phyloP scores from a whole-genome alignment of 2,113 vertebrate genomes.

The Vicugna pacos region DNA sequence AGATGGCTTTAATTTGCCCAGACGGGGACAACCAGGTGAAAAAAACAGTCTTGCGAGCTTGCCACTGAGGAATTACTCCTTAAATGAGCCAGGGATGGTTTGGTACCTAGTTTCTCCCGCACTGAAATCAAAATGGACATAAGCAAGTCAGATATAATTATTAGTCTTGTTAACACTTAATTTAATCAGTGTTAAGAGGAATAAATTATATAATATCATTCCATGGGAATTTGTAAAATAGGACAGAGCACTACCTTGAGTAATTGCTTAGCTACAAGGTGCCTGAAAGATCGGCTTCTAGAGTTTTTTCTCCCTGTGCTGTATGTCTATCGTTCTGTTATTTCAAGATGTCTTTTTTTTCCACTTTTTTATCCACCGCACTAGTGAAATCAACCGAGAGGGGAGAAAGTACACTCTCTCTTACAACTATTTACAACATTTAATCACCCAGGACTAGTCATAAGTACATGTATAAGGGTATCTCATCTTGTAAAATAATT shows the following conservation, averaged over 20 bases:
- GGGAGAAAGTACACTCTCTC: constrained; percentile 62
- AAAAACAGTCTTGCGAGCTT: neutral
- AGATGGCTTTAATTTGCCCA: neutral
- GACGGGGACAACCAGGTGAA: neutral
- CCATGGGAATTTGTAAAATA: neutral
- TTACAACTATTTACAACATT: constrained; percentile 77
- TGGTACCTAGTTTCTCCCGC: neutral
- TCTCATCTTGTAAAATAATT: constrained; percentile 75
- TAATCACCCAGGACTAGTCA: constrained; percentile 71
- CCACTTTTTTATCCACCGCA: constrained; percentile 76
- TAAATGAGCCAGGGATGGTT: neutral
- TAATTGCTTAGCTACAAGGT: neutral
- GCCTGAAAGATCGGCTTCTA: neutral
- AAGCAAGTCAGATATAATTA: neutral
- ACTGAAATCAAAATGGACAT: neutral
- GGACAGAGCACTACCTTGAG: neutral
- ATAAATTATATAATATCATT: neutral
- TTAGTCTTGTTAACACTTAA: neutral
- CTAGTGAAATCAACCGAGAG: constrained; percentile 80
- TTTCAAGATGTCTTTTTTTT: constrained; percentile 54
- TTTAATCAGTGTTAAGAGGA: neutral
- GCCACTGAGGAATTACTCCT: neutral
- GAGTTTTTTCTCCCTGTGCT: neutral
- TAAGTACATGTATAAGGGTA: constrained; percentile 78
- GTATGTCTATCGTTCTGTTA: neutral